Evolutionary conservation across 1,140 invertebrate species (phyloP).

Genomic region (Tigriopus japonicus): DNA sequence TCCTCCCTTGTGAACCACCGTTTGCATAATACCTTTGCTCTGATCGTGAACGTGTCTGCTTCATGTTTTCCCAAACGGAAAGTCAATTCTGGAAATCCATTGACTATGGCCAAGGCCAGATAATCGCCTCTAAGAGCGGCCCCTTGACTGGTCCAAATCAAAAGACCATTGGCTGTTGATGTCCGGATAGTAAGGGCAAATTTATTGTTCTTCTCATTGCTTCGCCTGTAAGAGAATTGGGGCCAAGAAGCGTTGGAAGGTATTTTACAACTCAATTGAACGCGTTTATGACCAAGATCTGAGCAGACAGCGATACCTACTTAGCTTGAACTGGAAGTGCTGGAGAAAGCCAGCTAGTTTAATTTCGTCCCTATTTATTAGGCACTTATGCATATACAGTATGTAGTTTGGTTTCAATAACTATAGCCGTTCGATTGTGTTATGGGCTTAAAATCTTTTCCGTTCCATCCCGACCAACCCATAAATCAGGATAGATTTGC

Average conservation of each 20-base stretch:
- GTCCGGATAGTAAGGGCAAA: conserved; percentile 50
- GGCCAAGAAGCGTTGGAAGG: background rate
- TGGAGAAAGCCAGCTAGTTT: too few relatives aligned
- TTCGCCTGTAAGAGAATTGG: conserved; percentile 23
- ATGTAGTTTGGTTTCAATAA: too few relatives aligned
- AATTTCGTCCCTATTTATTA: too few relatives aligned
- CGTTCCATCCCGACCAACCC: too few relatives aligned
- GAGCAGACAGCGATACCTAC: too few relatives aligned
- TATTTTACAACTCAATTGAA: too few relatives aligned
- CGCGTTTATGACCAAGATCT: too few relatives aligned
- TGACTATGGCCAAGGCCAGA: conserved; percentile 37
- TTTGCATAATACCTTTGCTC: conserved; percentile 33
- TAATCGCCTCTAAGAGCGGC: conserved; percentile 32
- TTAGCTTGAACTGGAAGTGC: too few relatives aligned
- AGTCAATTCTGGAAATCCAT: conserved; percentile 39
- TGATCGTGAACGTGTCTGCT: conserved; percentile 30
- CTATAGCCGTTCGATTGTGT: too few relatives aligned
- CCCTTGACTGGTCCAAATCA: conserved; percentile 44
- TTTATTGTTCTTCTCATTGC: conserved; percentile 43
- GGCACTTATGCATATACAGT: too few relatives aligned
- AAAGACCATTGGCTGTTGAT: conserved; percentile 37
- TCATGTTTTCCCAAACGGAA: conserved; percentile 40
- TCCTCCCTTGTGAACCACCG: background rate
- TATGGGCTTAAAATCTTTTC: too few relatives aligned
- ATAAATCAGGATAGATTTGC: too few relatives aligned